Evolutionary conservation across 1,140 invertebrate species (phyloP).

Genomic region (Nebria ingens): DNA sequence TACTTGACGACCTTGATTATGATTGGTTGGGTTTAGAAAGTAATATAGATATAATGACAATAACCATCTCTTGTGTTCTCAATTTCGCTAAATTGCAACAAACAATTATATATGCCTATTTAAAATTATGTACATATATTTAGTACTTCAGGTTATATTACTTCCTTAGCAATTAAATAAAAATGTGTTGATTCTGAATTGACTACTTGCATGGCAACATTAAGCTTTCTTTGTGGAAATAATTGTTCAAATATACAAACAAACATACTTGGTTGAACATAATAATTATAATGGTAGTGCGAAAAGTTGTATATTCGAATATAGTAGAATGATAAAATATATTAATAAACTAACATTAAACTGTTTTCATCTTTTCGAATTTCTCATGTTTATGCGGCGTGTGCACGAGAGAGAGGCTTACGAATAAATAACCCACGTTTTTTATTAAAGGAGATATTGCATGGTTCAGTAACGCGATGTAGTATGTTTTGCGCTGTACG

Average conservation of each 20-base stretch:
- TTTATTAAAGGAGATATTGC: conserved; percentile 7
- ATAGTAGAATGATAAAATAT: no score
- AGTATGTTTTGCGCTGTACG: neutral
- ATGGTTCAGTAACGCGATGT: neutral
- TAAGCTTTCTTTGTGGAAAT: no score
- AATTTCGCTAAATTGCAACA: no score
- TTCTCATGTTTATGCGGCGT: neutral
- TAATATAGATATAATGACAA: no score
- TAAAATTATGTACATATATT: no score
- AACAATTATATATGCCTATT: no score
- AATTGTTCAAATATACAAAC: neutral
- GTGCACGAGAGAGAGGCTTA: neutral
- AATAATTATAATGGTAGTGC: neutral
- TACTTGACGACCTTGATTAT: no score
- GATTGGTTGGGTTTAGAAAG: no score
- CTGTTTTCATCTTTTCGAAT: neutral
- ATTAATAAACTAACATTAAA: conserved; percentile 5
- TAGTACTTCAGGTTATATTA: no score
- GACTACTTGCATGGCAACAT: no score
- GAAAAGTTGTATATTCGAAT: neutral
- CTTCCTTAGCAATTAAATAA: neutral
- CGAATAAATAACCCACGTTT: conserved; percentile 1
- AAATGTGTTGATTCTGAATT: neutral
- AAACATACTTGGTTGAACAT: neutral
- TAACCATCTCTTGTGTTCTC: no score